These are phyloP conservation scores for Montipora foliosa DNA, from an alignment of 64 coral and sea anemone species.

Conservation along the genomic window DNA sequence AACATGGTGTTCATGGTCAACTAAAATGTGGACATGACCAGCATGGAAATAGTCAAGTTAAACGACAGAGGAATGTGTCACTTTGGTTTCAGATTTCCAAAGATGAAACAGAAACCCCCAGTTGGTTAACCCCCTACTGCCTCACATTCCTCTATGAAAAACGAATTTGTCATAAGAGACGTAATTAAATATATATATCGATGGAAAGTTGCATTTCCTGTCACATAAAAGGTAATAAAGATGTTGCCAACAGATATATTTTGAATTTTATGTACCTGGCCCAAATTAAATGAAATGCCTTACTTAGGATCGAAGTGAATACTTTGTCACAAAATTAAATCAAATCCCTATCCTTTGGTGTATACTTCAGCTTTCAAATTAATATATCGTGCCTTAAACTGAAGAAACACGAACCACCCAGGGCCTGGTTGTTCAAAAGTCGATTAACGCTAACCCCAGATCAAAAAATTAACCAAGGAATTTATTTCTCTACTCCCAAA, in stretches of 20 bases:
- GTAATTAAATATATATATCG: background rate
- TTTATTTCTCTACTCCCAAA: too few species aligned
- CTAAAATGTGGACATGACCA: background rate
- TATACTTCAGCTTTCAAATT: background rate
- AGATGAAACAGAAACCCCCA: background rate
- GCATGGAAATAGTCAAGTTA: background rate
- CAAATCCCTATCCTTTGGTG: too few species aligned
- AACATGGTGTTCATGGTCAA: slow-evolving; percentile 6
- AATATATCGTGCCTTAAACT: too few species aligned
- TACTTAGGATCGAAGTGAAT: background rate
- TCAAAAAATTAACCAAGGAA: too few species aligned
- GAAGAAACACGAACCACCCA: too few species aligned
- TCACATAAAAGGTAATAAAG: slow-evolving; percentile 10
- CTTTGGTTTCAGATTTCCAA: background rate
- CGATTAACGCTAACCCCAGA: too few species aligned
- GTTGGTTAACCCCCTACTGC: slow-evolving; percentile 22
- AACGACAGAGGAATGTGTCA: background rate
- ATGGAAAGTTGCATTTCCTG: slow-evolving; percentile 28
- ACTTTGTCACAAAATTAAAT: background rate
- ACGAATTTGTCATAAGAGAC: slow-evolving; percentile 4
- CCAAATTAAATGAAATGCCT: slow-evolving; percentile 1
- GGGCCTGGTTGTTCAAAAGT: too few species aligned
- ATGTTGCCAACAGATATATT: slow-evolving; percentile 26
- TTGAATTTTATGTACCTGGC: background rate
- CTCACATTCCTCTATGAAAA: background rate